These are phyloP conservation scores for Meteorus colon DNA, from an alignment of 2,888 invertebrate species.

Conservation along the genomic window DNA sequence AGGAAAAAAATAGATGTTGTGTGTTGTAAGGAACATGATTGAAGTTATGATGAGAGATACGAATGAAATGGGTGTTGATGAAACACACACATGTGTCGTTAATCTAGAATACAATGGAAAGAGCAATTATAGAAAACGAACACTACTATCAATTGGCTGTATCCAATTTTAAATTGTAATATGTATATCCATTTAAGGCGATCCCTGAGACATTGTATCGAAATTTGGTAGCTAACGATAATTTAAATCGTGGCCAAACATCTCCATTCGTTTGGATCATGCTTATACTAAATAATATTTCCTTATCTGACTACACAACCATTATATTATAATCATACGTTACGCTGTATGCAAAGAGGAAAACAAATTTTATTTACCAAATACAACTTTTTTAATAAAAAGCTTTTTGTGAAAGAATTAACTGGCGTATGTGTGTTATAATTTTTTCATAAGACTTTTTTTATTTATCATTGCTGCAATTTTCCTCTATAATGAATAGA, in stretches of 20 bases:
- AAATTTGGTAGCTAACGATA: conserved; percentile 27
- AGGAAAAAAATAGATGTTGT: not conserved
- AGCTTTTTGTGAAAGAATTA: conserved; percentile 53
- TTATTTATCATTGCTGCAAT: not conserved
- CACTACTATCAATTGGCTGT: conserved; percentile 43
- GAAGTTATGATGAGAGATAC: not conserved
- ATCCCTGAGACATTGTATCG: conserved; percentile 15
- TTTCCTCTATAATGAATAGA: not conserved
- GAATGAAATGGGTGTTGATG: conserved; percentile 15
- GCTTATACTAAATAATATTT: conserved; percentile 52
- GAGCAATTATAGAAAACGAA: conserved; percentile 36
- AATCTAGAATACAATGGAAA: conserved; percentile 37
- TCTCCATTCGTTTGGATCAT: conserved; percentile 32
- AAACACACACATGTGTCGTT: not conserved
- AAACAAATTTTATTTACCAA: conserved; percentile 63
- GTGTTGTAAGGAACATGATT: conserved; percentile 8
- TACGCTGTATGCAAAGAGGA: conserved; percentile 58
- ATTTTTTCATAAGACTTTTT: not conserved
- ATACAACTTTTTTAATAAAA: conserved; percentile 63
- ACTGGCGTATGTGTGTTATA: not conserved
- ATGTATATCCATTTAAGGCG: conserved; percentile 35
- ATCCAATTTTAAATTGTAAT: conserved; percentile 46
- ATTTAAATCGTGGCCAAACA: conserved; percentile 17
- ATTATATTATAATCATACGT: conserved; percentile 55
- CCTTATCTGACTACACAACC: conserved; percentile 57